Percentiles rank a stretch among this genome's conserved stretches.
Conservation (phyloP, 92 coral and sea anemone species). For the Phenganax subtilis region DNA sequence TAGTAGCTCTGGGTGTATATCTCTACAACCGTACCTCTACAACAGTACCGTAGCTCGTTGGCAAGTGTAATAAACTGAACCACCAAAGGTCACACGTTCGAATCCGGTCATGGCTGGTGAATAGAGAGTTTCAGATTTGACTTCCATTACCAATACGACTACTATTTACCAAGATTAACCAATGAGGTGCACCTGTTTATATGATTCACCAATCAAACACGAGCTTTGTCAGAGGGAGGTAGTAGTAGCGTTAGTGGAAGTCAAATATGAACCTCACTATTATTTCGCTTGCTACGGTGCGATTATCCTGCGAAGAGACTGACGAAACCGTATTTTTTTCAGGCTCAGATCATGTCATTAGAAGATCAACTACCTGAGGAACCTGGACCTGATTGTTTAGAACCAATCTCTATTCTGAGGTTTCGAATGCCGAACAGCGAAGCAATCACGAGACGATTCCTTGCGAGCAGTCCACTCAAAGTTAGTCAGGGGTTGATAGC, state of each 20-base stretch:
- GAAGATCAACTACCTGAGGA: slow-evolving; percentile 90
- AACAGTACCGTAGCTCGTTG: no score
- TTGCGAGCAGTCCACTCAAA: slow-evolving; percentile 81
- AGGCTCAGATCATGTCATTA: slow-evolving; percentile 93
- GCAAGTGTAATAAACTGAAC: no score
- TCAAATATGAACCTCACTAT: no score
- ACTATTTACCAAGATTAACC: no score
- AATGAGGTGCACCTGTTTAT: no score
- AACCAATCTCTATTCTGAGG: slow-evolving; percentile 86
- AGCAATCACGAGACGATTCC: slow-evolving; percentile 72
- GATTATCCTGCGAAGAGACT: background rate
- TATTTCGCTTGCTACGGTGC: background rate
- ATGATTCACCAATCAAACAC: background rate
- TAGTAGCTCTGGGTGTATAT: background rate
- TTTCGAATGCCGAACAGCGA: slow-evolving; percentile 90
- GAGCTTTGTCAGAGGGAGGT: background rate
- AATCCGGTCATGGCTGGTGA: no score
- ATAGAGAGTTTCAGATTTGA: no score
- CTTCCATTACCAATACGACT: no score
- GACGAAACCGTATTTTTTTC: background rate
- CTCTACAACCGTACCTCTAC: no score
- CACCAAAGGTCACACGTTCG: no score
- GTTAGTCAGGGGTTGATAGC: slow-evolving; percentile 25
- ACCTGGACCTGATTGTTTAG: slow-evolving; percentile 95
- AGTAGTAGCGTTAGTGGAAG: no score